Evolutionary conservation across 2,113 vertebrate genomes (phyloP).

Genomic region (Cathartes aura): DNA sequence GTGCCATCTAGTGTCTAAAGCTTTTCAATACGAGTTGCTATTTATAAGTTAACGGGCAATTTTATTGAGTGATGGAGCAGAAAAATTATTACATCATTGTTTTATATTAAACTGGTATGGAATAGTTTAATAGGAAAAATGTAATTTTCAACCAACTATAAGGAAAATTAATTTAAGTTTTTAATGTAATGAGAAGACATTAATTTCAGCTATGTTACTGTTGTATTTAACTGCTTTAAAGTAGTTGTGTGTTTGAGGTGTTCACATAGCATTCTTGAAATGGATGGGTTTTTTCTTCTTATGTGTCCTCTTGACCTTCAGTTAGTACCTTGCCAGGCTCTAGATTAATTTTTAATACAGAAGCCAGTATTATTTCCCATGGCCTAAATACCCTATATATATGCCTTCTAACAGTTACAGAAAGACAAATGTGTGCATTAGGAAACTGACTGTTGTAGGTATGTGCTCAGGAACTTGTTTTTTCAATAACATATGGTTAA

Average conservation of each 20-base stretch:
- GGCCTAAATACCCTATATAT: background rate
- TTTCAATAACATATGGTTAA: background rate
- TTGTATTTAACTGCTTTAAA: background rate
- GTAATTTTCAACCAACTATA: background rate
- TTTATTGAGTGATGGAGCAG: background rate
- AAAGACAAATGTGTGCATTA: background rate
- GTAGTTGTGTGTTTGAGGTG: background rate
- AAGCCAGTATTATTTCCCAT: background rate
- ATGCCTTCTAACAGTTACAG: background rate
- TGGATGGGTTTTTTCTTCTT: background rate
- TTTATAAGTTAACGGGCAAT: background rate
- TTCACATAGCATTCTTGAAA: background rate
- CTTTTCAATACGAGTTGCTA: background rate
- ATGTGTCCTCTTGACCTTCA: background rate
- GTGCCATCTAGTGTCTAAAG: slow-evolving; percentile 71
- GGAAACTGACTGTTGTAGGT: background rate
- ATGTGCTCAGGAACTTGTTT: background rate
- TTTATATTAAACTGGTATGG: background rate
- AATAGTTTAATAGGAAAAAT: background rate
- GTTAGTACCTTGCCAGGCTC: background rate
- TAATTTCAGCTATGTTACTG: background rate
- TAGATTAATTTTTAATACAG: background rate
- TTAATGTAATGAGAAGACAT: background rate
- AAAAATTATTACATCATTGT: background rate
- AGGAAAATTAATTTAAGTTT: background rate